phyloP scores from a whole-genome alignment of 2,113 vertebrate species.

The Gymnobelideus leadbeateri region DNA sequence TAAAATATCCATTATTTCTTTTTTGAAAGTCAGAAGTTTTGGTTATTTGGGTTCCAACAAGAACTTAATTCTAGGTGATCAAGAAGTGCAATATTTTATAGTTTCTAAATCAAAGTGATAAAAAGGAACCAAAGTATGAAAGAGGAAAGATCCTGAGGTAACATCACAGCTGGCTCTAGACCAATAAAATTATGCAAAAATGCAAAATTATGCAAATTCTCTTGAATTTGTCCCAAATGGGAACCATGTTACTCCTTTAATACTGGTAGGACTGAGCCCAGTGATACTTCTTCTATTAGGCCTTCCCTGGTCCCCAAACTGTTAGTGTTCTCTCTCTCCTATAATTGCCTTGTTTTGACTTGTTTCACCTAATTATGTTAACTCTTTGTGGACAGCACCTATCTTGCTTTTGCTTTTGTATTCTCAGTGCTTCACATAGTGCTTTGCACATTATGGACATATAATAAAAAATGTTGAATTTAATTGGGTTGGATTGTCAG shows the following conservation, averaged over 20 bases:
- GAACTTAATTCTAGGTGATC: not conserved
- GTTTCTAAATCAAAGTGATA: not conserved
- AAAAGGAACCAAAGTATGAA: not conserved
- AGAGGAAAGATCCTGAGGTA: not conserved
- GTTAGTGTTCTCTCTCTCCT: not conserved
- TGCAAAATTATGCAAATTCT: not conserved
- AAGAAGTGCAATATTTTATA: not conserved
- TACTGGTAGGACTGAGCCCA: not conserved
- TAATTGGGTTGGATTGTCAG: not conserved
- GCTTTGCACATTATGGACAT: not conserved
- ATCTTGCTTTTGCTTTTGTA: not conserved
- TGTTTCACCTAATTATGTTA: not conserved
- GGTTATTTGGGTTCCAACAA: not conserved
- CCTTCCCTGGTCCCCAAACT: not conserved
- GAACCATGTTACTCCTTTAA: not conserved
- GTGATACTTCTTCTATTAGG: not conserved
- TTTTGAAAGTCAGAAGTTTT: not conserved
- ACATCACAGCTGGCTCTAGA: not conserved
- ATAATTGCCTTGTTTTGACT: not conserved
- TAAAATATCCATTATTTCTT: not conserved
- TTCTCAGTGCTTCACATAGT: too few relatives aligned
- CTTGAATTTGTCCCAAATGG: not conserved
- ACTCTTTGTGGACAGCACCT: not conserved
- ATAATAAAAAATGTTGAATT: not conserved
- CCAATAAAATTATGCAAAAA: not conserved